Evolutionary conservation across 1,140 invertebrate species (phyloP), one percentile per base, ranked within the genome.

Genomic region (Drosophila parabipectinata): DNA sequence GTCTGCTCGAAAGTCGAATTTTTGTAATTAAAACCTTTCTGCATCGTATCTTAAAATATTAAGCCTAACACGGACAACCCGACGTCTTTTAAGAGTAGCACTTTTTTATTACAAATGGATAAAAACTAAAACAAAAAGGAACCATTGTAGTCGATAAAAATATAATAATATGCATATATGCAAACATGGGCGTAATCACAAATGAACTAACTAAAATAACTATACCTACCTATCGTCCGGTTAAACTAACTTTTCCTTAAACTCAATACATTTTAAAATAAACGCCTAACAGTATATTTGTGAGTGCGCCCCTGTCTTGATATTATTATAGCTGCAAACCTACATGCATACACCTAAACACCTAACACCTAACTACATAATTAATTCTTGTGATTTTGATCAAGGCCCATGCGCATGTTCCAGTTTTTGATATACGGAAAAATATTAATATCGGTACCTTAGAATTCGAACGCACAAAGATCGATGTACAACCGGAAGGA

Each of bases 401-500:
- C 82, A 73, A 71, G 82, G 73, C 57, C 66, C 74, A 78, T 64
- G 44, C 51, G 73, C 68, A 81, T 77, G 79, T 85, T 81, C 64
- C 77, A 85, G 68, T 80, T 77, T 44, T 77, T 79, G 66, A 72
- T 75, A 81, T 67, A 24, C 34, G 41, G 50, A 51, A n/a, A 34
- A 44, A 45, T 61, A 51, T 56, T 60, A 67, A 73, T 73, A 69
- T 47, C 68, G 48, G 62, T 78, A 82, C 78, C 63, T 87, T 78
- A 82, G 78, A 68, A 82, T 77, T 87, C 55, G 75, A 87, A 87
- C 82, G 82, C 82, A 85, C 82, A 85, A 85, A 84, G 72, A 77
- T 73, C 61, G 72, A 62, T 75, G 68, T 87, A 85, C 64, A 87
- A 72, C 28, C 34, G 24, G 10, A 4, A 9, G 37, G 53, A 62